Conservation (phyloP, 1,140 invertebrate species). For the Neocloeon triangulifer region DNA sequence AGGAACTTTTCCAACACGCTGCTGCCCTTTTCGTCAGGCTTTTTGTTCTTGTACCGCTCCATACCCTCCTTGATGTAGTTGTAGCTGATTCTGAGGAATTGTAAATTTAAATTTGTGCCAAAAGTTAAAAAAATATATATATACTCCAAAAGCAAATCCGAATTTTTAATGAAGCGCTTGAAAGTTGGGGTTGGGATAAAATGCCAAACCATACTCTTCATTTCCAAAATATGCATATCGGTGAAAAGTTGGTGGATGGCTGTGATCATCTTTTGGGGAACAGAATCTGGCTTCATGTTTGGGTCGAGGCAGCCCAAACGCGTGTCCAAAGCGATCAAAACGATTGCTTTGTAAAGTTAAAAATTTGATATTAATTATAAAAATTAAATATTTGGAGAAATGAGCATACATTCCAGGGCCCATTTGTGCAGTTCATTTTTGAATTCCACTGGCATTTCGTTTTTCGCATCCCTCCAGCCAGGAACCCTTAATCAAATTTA, state of each 20-base stretch:
- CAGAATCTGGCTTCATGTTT: conserved; percentile 23
- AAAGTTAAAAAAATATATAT: conserved; percentile 1
- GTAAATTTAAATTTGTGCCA: too few species aligned
- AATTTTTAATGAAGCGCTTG: conserved; percentile 22
- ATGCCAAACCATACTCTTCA: conserved; percentile 35
- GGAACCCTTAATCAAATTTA: conserved; percentile 7
- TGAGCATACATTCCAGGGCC: conserved; percentile 39
- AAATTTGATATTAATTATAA: conserved; percentile 2
- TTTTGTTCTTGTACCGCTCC: neutral
- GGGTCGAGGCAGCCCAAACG: conserved; percentile 31
- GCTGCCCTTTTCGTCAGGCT: neutral
- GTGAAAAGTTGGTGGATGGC: conserved; percentile 32
- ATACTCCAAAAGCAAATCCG: conserved; percentile 16
- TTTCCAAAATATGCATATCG: conserved; percentile 29
- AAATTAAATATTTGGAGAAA: neutral
- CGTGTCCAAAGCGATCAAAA: conserved; percentile 36
- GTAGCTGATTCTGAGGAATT: conserved; percentile 11
- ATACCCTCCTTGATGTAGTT: conserved; percentile 16
- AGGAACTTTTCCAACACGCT: conserved; percentile 5
- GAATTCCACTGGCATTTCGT: conserved; percentile 28
- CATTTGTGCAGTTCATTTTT: conserved; percentile 38
- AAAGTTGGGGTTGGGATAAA: conserved; percentile 28
- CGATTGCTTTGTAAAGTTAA: conserved; percentile 23
- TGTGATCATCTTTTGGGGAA: conserved; percentile 29
- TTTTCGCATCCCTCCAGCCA: conserved; percentile 7